Evolutionary conservation across 2,113 vertebrate species (phyloP).

Genomic region (Eleginops maclovinus): DNA sequence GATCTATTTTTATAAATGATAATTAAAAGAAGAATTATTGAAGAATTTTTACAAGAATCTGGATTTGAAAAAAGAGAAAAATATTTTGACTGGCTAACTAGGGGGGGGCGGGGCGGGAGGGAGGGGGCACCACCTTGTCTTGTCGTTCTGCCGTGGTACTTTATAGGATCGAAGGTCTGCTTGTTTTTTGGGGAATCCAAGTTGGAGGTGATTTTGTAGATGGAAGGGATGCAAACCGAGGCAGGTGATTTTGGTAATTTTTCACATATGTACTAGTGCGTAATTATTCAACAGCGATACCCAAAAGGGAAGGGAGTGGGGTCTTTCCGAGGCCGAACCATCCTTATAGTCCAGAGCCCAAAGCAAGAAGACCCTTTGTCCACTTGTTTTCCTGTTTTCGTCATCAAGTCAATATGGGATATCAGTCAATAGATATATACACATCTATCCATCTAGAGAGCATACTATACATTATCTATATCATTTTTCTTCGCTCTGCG

Average conservation of each 20-base stretch:
- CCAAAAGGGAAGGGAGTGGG: slow-evolving; percentile 95
- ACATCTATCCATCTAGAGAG: slow-evolving; percentile 84
- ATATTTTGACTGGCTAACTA: slow-evolving; percentile 99
- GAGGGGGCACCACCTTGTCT: slow-evolving; percentile 98
- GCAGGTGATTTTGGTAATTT: slow-evolving; percentile 99
- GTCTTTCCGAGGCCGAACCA: slow-evolving; percentile 95
- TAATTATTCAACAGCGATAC: slow-evolving; percentile 93
- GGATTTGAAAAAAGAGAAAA: slow-evolving; percentile 99
- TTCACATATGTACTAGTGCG: slow-evolving; percentile 94
- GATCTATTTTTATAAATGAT: slow-evolving; percentile 99
- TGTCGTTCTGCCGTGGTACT: slow-evolving; percentile 99
- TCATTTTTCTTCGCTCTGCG: slow-evolving; percentile 86
- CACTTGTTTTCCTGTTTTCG: slow-evolving; percentile 95
- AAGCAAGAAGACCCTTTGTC: slow-evolving; percentile 99
- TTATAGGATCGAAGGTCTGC: slow-evolving; percentile 98
- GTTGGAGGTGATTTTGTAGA: slow-evolving; percentile 99
- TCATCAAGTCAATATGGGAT: slow-evolving; percentile 95
- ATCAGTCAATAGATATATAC: slow-evolving; percentile 89
- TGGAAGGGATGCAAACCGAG: slow-evolving; percentile 91
- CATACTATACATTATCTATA: slow-evolving; percentile 83
- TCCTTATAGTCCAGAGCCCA: slow-evolving; percentile 99
- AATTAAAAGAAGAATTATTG: slow-evolving; percentile 91
- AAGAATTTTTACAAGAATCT: slow-evolving; percentile 99
- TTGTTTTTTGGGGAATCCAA: slow-evolving; percentile 95
- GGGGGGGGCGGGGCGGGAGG: slow-evolving; percentile 87